These are phyloP conservation scores for Parascotia fuliginaria DNA, from an alignment of 2,888 invertebrate genomes.

Conservation along the genomic window DNA sequence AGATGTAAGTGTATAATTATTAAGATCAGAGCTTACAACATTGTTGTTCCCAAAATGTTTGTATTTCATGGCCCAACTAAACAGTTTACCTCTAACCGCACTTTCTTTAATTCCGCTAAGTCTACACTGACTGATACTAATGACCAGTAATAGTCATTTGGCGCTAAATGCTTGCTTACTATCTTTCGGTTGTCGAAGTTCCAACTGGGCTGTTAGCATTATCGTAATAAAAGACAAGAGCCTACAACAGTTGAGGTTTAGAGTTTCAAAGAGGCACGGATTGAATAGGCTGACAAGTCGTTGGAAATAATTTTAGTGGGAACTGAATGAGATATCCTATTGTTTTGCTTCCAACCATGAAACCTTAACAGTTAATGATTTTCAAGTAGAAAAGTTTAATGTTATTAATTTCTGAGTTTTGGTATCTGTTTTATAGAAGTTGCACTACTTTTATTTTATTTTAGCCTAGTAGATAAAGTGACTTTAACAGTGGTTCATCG, in stretches of 20 bases:
- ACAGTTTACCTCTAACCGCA: conserved; percentile 21
- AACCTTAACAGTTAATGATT: background rate
- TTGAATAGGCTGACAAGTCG: background rate
- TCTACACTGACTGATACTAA: conserved; percentile 30
- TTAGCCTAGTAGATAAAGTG: too few relatives aligned
- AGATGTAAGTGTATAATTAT: too few relatives aligned
- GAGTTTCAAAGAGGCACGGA: background rate
- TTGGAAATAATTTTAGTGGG: background rate
- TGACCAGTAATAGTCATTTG: conserved; percentile 35
- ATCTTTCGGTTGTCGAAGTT: conserved; percentile 23
- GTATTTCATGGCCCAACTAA: conserved; percentile 14
- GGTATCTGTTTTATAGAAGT: too few relatives aligned
- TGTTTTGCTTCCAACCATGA: background rate
- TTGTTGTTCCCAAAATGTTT: background rate
- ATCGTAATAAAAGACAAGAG: conserved; percentile 13
- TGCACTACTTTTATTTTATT: too few relatives aligned
- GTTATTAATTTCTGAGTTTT: too few relatives aligned
- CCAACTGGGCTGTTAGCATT: conserved; percentile 16
- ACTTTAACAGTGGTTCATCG: too few relatives aligned
- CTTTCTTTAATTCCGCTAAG: conserved; percentile 27
- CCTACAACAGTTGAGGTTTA: conserved; percentile 8
- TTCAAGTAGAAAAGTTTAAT: too few relatives aligned
- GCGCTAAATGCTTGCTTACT: conserved; percentile 25
- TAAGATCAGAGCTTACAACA: background rate
- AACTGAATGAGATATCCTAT: background rate